Conservation (phyloP, 2,113 vertebrate species). For the Ciconia stormi region DNA sequence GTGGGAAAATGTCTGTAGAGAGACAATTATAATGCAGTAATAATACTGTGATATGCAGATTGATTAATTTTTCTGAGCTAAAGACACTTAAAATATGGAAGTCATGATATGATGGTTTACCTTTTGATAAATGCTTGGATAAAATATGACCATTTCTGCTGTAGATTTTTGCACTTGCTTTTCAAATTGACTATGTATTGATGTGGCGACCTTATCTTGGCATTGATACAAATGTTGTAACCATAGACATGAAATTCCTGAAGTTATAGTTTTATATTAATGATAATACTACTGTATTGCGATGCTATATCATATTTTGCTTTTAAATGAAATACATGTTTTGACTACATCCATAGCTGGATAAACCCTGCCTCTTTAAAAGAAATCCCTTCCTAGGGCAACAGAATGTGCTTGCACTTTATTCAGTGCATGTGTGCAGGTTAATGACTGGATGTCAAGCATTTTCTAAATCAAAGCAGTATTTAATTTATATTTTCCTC, state of each 20-base stretch:
- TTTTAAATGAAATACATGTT: background rate
- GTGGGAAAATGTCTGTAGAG: background rate
- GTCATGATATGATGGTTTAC: background rate
- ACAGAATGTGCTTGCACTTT: background rate
- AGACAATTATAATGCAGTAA: background rate
- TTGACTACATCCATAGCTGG: background rate
- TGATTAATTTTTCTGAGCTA: background rate
- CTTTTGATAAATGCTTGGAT: background rate
- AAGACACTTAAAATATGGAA: background rate
- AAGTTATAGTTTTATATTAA: background rate
- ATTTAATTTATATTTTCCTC: slow-evolving; percentile 16
- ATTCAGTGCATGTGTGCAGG: background rate
- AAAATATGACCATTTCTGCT: background rate
- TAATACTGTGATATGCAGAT: background rate
- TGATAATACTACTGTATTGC: background rate
- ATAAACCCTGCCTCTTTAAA: background rate
- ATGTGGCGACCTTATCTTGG: background rate
- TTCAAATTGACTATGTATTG: background rate
- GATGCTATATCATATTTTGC: background rate
- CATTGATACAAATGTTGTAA: background rate
- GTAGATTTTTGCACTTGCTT: background rate
- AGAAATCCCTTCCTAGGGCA: background rate
- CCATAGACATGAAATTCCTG: background rate
- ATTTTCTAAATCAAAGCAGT: background rate
- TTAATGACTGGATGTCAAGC: background rate